phyloP scores from a whole-genome alignment of 2,113 vertebrate genomes.

The Indicator indicator region DNA sequence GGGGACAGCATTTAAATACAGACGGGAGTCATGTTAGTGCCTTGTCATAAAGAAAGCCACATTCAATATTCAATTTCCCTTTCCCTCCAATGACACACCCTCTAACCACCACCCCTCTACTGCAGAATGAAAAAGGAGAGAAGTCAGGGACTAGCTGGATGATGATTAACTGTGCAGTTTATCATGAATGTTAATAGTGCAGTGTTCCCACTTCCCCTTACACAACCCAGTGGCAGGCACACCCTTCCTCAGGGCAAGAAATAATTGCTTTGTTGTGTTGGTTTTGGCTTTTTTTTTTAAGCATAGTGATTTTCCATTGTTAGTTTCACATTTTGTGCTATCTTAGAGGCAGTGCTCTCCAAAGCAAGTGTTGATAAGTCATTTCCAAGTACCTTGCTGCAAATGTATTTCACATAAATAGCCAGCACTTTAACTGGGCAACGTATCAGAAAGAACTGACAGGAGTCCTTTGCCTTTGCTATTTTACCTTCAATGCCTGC shows the following conservation, averaged over 20 bases:
- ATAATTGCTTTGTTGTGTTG: background rate
- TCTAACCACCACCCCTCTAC: conserved; percentile 58
- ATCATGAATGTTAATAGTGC: conserved; percentile 35
- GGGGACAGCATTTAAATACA: conserved; percentile 99
- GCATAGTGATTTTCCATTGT: conserved; percentile 34
- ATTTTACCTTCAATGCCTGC: conserved; percentile 15
- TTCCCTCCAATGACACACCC: conserved; percentile 75
- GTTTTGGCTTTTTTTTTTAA: background rate
- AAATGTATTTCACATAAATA: background rate
- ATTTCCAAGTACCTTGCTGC: conserved; percentile 17
- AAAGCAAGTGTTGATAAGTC: conserved; percentile 14
- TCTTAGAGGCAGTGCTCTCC: conserved; percentile 8
- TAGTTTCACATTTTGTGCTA: background rate
- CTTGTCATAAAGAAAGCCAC: conserved; percentile 79
- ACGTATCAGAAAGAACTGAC: conserved; percentile 5
- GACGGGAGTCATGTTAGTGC: conserved; percentile 99
- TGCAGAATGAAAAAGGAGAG: conserved; percentile 49
- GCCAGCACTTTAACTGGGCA: conserved; percentile 25
- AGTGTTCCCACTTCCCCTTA: conserved; percentile 36
- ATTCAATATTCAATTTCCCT: conserved; percentile 76
- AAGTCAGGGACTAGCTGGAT: conserved; percentile 41
- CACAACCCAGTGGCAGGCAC: conserved; percentile 21
- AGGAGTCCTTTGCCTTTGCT: background rate
- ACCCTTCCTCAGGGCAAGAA: conserved; percentile 41
- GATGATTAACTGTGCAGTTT: conserved; percentile 50